phyloP scores from a whole-genome alignment of 2,113 vertebrate genomes.

The Python bivittatus region DNA sequence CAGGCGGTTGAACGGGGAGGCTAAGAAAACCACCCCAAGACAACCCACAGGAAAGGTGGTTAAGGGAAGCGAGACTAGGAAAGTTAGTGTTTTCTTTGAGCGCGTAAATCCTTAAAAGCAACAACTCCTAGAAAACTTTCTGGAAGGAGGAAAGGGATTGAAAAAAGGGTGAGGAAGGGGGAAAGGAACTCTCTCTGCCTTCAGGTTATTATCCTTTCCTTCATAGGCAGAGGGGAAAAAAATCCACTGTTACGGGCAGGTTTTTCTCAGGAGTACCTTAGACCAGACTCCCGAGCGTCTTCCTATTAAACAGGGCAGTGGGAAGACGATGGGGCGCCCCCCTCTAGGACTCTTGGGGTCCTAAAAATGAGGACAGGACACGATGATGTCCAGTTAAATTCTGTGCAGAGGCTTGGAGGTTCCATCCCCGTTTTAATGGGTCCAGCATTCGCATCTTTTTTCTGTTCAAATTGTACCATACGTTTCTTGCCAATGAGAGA shows the following conservation, averaged over 20 bases:
- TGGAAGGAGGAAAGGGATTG: neutral
- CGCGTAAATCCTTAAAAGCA: neutral
- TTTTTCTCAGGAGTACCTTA: neutral
- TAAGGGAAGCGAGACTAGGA: neutral
- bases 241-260: neutral
- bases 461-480: accelerated
- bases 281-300: neutral
- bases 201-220: constrained; percentile 52
- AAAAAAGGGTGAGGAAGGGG: no score
- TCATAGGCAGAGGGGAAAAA: constrained; percentile 55
- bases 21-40: neutral
- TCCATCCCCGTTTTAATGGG: neutral
- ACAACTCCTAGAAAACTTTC: neutral
- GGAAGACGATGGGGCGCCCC: no score
- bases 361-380: neutral
- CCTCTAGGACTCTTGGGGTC: neutral
- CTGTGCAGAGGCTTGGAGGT: neutral
- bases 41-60: neutral
- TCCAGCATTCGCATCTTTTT: no score
- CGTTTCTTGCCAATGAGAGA: neutral
- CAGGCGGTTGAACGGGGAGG: neutral
- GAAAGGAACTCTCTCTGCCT: constrained; percentile 9
- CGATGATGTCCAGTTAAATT: neutral
- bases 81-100: neutral
- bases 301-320: neutral